phyloP scores from a whole-genome alignment of 2,113 vertebrate species.

The Otus sunia region DNA sequence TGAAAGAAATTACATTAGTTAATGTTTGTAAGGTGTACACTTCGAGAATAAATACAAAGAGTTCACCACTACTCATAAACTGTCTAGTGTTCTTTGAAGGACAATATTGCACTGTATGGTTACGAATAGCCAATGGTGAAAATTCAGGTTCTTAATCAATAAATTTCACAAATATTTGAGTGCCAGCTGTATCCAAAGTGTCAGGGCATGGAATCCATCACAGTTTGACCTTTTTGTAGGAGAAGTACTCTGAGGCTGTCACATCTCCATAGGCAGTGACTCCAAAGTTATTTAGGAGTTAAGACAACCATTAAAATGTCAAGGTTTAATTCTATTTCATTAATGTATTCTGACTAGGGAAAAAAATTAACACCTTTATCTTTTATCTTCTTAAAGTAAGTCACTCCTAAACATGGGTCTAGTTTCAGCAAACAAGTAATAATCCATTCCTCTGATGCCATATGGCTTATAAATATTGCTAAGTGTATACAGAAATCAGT shows the following conservation, averaged over 20 bases:
- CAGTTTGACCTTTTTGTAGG: not conserved
- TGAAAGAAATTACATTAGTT: not conserved
- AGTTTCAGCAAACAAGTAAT: not conserved
- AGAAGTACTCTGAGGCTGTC: not conserved
- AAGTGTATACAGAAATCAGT: not conserved
- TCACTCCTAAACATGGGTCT: not conserved
- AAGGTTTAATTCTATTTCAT: not conserved
- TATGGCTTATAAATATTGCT: not conserved
- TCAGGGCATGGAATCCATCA: not conserved
- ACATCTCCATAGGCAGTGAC: not conserved
- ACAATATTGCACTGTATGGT: not conserved
- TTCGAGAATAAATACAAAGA: not conserved
- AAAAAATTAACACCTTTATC: not conserved
- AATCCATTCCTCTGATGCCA: not conserved
- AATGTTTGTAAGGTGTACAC: not conserved
- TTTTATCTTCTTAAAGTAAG: not conserved
- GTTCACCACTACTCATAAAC: not conserved
- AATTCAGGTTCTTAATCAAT: not conserved
- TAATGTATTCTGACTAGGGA: not conserved
- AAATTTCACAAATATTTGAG: not conserved
- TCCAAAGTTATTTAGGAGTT: not conserved
- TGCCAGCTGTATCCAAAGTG: not conserved
- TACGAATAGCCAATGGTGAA: not conserved
- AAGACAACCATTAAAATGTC: not conserved
- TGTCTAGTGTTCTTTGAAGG: not conserved